Base-by-base conservation (phyloP, 35 echinoderm and acorn worm species). In the Eucidaris tribuloides region DNA sequence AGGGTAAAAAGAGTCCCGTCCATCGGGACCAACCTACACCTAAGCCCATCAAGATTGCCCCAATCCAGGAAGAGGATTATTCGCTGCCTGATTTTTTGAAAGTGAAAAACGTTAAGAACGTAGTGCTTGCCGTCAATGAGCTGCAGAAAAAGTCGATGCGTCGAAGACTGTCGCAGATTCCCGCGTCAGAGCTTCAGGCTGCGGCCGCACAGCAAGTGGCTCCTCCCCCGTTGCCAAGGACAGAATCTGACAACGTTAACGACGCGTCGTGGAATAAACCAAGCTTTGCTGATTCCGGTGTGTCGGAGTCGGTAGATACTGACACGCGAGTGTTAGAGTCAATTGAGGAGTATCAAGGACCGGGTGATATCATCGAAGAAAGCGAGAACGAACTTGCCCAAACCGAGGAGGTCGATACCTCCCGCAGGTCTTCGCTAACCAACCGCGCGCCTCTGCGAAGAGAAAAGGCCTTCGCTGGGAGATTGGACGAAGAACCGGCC, bases 41-140 rank as follows among this genome's bases (percentile, higher is more conserved):
- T 20, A 87, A 87, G 45, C 86, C 90, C 1, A n/a, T 99, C 19
- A 93, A 93, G 66, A 83, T 62, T 65, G 91, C 82, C 14, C 90
- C 90, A 27, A n/a, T n/a, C 36, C 49, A 90, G 65, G 91, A 99
- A 2, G 96, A 93, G 25, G 90, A 99, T 54, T 93, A 90, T 46
- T 83, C 96, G 30, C 37, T 99, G 45, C 96, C 96, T 1, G 96
- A 99, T n/a, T 93, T 99, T 65, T 65, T 99, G 24, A 93, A 99
- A 83, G 81, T 99, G 71, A 92, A 92, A 45, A 99, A 92, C 49
- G 91, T 99, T 1, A 99, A 99, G 80, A 99, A 93, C 36, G 96
- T 93, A 7, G 80, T 99, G 5, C 60, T 82, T 7, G 96, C 96
- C 0, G 90, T 93, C 1, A 99, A 99, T 55, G 96, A 99, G 52